Percentiles rank a stretch among this genome's conserved stretches.
phyloP scores from a whole-genome alignment of 2,888 invertebrate species.

The Congeria kusceri region DNA sequence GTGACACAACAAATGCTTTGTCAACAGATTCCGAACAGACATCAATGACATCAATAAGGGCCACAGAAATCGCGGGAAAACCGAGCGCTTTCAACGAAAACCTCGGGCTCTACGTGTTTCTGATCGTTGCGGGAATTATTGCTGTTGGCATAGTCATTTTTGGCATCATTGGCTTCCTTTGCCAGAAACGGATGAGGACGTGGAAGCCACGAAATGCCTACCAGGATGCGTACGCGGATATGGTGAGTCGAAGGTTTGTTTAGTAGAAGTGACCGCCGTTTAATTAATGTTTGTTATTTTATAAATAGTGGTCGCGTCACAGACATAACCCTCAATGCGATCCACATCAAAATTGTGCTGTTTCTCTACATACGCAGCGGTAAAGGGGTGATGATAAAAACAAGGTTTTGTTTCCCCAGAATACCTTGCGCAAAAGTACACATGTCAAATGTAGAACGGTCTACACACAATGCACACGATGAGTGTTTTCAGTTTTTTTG shows the following conservation, averaged over 20 bases:
- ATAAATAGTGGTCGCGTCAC: no score
- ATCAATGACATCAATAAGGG: background rate
- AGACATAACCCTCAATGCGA: no score
- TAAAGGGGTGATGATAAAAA: no score
- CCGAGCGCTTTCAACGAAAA: conserved; percentile 32
- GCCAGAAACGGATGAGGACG: conserved; percentile 41
- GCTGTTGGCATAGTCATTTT: conserved; percentile 41
- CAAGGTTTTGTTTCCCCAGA: no score
- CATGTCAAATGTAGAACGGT: no score
- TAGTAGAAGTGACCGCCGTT: no score
- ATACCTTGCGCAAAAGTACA: no score
- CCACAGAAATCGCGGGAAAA: background rate
- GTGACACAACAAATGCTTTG: background rate
- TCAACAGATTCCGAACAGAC: background rate
- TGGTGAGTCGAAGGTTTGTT: conserved; percentile 26
- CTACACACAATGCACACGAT: no score
- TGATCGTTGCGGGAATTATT: conserved; percentile 35
- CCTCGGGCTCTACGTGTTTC: conserved; percentile 53
- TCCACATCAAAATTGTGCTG: no score
- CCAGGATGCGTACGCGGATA: conserved; percentile 54
- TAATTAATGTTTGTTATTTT: no score
- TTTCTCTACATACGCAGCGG: no score
- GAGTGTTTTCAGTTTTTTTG: no score
- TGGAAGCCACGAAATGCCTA: conserved; percentile 52
- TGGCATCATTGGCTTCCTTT: conserved; percentile 47